phyloP scores from a whole-genome alignment of 2,888 invertebrate species.

The Drosophila phalerata region DNA sequence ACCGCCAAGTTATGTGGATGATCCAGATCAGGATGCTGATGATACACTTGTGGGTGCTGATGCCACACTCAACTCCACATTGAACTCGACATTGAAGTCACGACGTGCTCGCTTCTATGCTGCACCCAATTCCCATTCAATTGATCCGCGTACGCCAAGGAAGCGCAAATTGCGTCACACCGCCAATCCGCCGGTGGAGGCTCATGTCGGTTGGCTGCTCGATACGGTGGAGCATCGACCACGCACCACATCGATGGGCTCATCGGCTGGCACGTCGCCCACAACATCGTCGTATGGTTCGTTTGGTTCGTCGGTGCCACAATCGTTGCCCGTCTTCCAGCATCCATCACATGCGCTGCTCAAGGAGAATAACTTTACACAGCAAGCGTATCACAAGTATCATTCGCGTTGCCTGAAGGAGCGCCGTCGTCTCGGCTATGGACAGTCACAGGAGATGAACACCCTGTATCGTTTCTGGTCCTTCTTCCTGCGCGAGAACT shows the following conservation, averaged over 20 bases:
- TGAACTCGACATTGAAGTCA: conserved; percentile 82
- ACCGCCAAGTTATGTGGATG: conserved; percentile 88
- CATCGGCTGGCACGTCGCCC: conserved; percentile 92
- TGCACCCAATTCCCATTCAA: conserved; percentile 91
- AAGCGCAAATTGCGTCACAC: conserved; percentile 97
- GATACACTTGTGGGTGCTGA: conserved; percentile 60
- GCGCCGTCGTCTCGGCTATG: conserved; percentile 95
- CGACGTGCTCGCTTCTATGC: conserved; percentile 96
- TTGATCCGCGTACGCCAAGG: conserved; percentile 89
- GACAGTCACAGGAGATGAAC: conserved; percentile 99
- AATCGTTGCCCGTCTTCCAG: conserved; percentile 95
- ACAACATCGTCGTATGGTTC: conserved; percentile 86
- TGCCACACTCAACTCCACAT: conserved; percentile 75
- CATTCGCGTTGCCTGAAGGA: conserved; percentile 95
- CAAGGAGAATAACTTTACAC: conserved; percentile 98
- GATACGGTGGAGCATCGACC: conserved; percentile 94
- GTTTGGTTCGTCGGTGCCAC: conserved; percentile 92
- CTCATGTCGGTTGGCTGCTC: conserved; percentile 99
- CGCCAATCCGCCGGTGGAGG: conserved; percentile 96
- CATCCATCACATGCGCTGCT: conserved; percentile 98
- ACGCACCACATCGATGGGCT: conserved; percentile 92
- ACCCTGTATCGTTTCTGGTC: conserved; percentile 99
- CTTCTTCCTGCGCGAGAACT: conserved; percentile 99
- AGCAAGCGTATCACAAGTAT: conserved; percentile 98
- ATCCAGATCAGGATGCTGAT: conserved; percentile 67